Percentiles rank a stretch among this genome's conserved stretches.
These are phyloP conservation scores for Lagocephalus sceleratus DNA, from an alignment of 2,797 vertebrate species.

Conservation along the genomic window DNA sequence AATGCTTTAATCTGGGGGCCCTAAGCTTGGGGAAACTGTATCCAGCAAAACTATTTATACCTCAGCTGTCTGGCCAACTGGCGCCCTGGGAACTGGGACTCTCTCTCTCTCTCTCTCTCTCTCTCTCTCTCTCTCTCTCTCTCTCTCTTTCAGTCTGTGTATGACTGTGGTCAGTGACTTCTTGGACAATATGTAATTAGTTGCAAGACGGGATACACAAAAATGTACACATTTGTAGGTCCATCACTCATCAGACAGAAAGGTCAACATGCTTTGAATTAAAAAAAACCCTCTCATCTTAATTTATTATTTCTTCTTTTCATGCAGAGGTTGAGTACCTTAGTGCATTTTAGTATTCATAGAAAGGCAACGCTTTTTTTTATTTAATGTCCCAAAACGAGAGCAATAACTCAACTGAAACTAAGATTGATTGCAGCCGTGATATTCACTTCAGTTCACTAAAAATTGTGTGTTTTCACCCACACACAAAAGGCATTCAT, in stretches of 20 bases:
- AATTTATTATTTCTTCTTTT: no score
- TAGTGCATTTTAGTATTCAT: no score
- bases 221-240: constrained; percentile 11
- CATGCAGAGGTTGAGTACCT: no score
- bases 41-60: constrained; percentile 65
- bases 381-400: no score
- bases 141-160: constrained; percentile 22
- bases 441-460: neutral
- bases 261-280: constrained; percentile 3
- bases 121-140: constrained; percentile 46
- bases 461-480: no score
- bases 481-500: no score
- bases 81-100: constrained; percentile 64
- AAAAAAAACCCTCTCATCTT: neutral
- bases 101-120: constrained; percentile 37
- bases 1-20: no score
- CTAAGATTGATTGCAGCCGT: neutral
- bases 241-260: constrained; percentile 17
- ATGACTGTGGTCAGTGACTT: constrained; percentile 7
- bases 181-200: constrained; percentile 20
- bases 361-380: no score
- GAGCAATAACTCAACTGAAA: no score
- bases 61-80: constrained; percentile 59
- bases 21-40: constrained; percentile 47
- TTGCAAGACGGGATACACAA: constrained; percentile 2